A percentile compares a stretch with the other conserved stretches of the same genome.
Conservation (phyloP, 2,113 vertebrate genomes). For the Barbus barbus region DNA sequence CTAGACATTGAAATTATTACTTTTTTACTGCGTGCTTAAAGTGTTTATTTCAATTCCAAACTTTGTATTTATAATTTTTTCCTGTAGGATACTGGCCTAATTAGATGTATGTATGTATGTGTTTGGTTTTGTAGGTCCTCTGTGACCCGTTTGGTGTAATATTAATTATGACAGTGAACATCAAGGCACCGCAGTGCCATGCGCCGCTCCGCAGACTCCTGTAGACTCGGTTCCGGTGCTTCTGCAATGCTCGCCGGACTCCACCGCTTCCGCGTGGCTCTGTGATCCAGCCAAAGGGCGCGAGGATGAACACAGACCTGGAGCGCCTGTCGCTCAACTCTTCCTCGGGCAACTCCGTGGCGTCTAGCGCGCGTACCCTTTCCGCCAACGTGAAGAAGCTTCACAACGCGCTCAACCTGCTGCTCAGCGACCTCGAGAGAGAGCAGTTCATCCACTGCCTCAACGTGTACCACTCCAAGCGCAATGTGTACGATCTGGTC, state of each 20-base stretch:
- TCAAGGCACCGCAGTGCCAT: conserved; percentile 55
- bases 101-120: background rate
- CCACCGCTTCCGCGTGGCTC: conserved; percentile 58
- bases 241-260: conserved; percentile 43
- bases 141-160: background rate
- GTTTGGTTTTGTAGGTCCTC: conserved; percentile 1
- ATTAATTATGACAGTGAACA: conserved; percentile 22
- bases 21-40: background rate
- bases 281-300: conserved; percentile 59
- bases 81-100: background rate
- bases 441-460: conserved; percentile 97
- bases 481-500: conserved; percentile 96
- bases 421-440: conserved; percentile 89
- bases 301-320: conserved; percentile 84
- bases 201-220: conserved; percentile 45
- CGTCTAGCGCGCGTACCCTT: conserved; percentile 82
- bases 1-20: background rate
- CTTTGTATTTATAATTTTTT: background rate
- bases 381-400: conserved; percentile 93
- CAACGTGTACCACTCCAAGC: conserved; percentile 91
- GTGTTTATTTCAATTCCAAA: background rate
- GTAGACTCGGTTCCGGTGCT: conserved; percentile 48
- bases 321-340: conserved; percentile 86
- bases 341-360: conserved; percentile 84
- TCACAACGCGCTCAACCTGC: conserved; percentile 89